Conservation (phyloP, 2,888 invertebrate genomes). For the Lasioglossum leucozonium region DNA sequence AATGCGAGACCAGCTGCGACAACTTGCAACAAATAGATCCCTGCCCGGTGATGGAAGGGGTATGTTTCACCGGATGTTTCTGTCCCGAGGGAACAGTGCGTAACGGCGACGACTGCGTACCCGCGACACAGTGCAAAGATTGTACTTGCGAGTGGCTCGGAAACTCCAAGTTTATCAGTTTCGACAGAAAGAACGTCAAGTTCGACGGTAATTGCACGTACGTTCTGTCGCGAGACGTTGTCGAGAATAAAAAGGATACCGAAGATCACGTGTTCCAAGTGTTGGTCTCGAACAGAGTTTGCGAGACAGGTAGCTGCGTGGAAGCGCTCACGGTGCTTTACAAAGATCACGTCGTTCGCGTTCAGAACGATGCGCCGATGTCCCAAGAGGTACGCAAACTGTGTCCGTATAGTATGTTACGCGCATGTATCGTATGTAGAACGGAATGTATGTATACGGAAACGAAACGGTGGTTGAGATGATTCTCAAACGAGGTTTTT, state of each 20-base stretch:
- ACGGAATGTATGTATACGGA: too few species aligned
- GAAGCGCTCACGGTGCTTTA: slow-evolving; percentile 89
- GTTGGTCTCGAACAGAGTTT: slow-evolving; percentile 90
- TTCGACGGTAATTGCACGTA: slow-evolving; percentile 95
- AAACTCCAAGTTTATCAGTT: slow-evolving; percentile 92
- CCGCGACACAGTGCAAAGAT: slow-evolving; percentile 90
- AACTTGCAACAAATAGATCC: slow-evolving; percentile 86
- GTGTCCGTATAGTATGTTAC: neutral
- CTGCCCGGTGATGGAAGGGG: slow-evolving; percentile 88
- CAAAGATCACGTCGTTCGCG: slow-evolving; percentile 87
- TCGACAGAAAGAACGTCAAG: slow-evolving; percentile 92
- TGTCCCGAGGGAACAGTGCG: slow-evolving; percentile 91
- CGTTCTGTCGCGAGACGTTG: slow-evolving; percentile 89
- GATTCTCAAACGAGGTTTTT: slow-evolving; percentile 9
- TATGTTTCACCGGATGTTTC: slow-evolving; percentile 93
- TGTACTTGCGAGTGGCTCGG: slow-evolving; percentile 91
- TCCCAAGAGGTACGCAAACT: slow-evolving; percentile 57
- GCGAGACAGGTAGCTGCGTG: slow-evolving; percentile 88
- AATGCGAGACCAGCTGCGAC: slow-evolving; percentile 92
- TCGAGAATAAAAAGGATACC: slow-evolving; percentile 79
- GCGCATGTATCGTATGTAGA: neutral
- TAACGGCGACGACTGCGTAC: slow-evolving; percentile 89
- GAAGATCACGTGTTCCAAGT: slow-evolving; percentile 87
- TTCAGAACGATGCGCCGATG: slow-evolving; percentile 55
- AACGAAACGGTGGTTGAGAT: too few species aligned